Evolutionary conservation across 2,113 vertebrate genomes (phyloP), one percentile per base, ranked within the genome.

Genomic region (Ophiodon elongatus): DNA sequence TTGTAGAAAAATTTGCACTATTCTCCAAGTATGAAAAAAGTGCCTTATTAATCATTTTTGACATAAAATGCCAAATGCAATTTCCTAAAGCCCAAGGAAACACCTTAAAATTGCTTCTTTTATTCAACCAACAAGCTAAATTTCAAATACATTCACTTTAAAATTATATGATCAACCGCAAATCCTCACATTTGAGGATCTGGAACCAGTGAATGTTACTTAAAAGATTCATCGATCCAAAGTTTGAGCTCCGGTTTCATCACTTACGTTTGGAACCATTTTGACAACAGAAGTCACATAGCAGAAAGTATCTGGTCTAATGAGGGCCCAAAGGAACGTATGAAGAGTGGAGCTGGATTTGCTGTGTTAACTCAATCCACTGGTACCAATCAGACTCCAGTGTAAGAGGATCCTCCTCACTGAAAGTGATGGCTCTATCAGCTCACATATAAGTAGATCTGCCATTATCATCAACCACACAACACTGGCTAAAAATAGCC

Each of bases 401-500:
- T 13, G 85, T 75, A 83, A 87, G 72, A 88, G 52, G 70, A 88
- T 73, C 75, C 57, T 80, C 66, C 82, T 87, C 56, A 54, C 80
- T 76, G 62, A 78, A 85, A 81, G 82, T 66, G 67, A 88, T 59
- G 67, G 68, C 69, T 84, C 86, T 86, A 72, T 91, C 88, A 89
- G 76, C 80, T 59, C 57, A 39, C 37, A 83, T 85, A 88, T 80
- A 86, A 91, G 79, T 86, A 83, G 66, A 87, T 86, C 73, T 31
- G 31, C 73, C 60, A 79, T 80, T 41, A 85, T 68, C 80, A 80
- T 78, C 67, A 67, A 82, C 83, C 74, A 60, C 75, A 83, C 80
- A 87, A 76, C 68, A 60, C 43, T 1, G 6, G 43, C 85, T 94
- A 92, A 88, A 94, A 92, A 92, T 92, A 93, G 88, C 83, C 79